Evolutionary conservation across 2,113 vertebrate genomes (phyloP).

Genomic region (Ptilorrhoa leucosticta): DNA sequence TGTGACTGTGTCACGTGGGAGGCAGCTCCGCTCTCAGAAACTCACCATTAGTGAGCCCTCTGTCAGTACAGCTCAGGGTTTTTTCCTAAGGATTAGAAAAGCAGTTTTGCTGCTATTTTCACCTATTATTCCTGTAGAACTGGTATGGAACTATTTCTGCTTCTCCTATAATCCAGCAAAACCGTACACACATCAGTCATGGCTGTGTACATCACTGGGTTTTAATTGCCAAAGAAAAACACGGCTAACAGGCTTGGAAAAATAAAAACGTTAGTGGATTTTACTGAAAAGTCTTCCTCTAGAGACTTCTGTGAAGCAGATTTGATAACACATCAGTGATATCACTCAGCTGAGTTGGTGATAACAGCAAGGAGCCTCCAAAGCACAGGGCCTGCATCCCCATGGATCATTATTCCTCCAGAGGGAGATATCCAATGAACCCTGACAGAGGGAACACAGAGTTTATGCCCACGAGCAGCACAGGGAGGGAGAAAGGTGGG

Average conservation of each 20-base stretch:
- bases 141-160: neutral
- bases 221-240: constrained; percentile 28
- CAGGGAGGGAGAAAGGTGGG: neutral
- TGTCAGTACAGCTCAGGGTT: neutral
- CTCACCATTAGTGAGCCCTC: neutral
- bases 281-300: neutral
- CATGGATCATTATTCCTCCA: neutral
- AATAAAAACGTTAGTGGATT: neutral
- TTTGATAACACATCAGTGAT: neutral
- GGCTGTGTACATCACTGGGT: constrained; percentile 1
- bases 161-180: neutral
- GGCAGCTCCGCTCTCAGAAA: neutral
- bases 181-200: neutral
- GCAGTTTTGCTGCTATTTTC: neutral
- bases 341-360: neutral
- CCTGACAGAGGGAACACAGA: neutral
- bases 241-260: neutral
- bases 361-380: neutral
- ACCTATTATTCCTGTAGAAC: neutral
- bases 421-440: neutral
- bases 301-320: neutral
- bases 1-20: neutral
- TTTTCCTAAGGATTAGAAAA: neutral
- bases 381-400: neutral
- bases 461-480: neutral